Evolutionary conservation across 1,140 invertebrate species (phyloP), one percentile per base, ranked within the genome.

Genomic region (Tetramorium simillimum): DNA sequence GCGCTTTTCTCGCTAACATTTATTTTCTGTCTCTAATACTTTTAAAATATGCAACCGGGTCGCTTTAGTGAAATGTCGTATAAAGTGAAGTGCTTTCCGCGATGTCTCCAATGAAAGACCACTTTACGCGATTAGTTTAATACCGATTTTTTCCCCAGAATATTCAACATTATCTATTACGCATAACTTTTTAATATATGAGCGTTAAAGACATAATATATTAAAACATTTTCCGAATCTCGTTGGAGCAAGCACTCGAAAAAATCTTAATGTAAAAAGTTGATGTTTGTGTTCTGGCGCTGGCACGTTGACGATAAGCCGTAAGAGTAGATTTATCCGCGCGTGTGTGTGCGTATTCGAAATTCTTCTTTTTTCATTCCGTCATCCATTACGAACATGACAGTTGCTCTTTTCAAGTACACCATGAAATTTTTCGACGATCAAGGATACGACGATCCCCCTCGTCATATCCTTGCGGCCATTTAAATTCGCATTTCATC

Each of bases 91-190:
- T 51, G 46, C 51, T 43, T 56, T 65, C 24, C 46, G 51, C 56
- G 65, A 70, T 37, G 72, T 76, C 65, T 65, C 51, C 37, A 24
- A 24, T 53, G 37, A 21, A 69, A 37, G 21, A n/a, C 24, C 75
- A 62, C 75, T 89, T 86, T 89, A 86, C 51, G 60, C 33, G 49
- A 49, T 73, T 51, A 86, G 51, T 80, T 80, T 89, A 69, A 62
- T 88, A 24, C 24, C 28, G 51, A 85, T 86, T 88, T 75, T 86
- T 46, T 60, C 10, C 37, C 58, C 46, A 4, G 18, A 40, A 33
- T n/a, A 37, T 84, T 75, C 40, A 60, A 72, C 51, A 53, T 16
- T 60, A n/a, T 46, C 65, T 73, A 62, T 62, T 24, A 84, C 37
- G 18, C 3, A 14, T n/a, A 73, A 82, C 18, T 75, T 60, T 67